Evolutionary conservation across 2,797 vertebrate genomes (phyloP).

Genomic region (Ceryle rudis): DNA sequence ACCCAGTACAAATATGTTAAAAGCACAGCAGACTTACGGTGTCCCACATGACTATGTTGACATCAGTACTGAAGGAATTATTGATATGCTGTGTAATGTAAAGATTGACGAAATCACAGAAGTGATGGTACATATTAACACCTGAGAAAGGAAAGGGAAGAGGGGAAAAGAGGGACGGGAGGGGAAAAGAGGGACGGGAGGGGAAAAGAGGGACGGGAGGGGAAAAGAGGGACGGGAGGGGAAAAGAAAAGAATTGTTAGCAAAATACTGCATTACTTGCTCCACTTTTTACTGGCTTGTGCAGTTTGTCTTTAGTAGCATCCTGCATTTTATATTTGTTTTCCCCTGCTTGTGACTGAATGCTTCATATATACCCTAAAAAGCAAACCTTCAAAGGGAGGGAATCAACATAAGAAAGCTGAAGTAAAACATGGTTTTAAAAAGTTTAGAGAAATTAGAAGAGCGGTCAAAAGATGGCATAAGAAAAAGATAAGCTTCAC

Average conservation of each 20-base stretch:
- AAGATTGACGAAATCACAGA: constrained; percentile 97
- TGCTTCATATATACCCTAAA: not conserved
- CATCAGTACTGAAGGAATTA: constrained; percentile 92
- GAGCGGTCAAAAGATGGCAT: not conserved
- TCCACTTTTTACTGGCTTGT: not conserved
- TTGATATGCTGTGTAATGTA: constrained; percentile 96
- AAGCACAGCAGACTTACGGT: constrained; percentile 84
- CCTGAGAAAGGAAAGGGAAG: constrained; percentile 75
- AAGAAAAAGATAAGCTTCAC: not conserved
- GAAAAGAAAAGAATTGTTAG: not conserved
- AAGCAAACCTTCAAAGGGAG: not conserved
- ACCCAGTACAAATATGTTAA: not conserved
- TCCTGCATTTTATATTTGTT: not conserved
- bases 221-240: too few relatives aligned
- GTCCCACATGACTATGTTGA: constrained; percentile 97
- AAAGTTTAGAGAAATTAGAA: not conserved
- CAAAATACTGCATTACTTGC: not conserved
- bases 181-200: too few relatives aligned
- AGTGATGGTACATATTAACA: constrained; percentile 99
- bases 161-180: too few relatives aligned
- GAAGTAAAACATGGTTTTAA: not conserved
- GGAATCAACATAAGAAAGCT: not conserved
- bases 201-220: too few relatives aligned
- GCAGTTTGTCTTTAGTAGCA: not conserved
- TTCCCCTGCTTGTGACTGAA: not conserved